Base-by-base conservation (phyloP, 2,888 invertebrate genomes). In the Emmelina monodactyla region DNA sequence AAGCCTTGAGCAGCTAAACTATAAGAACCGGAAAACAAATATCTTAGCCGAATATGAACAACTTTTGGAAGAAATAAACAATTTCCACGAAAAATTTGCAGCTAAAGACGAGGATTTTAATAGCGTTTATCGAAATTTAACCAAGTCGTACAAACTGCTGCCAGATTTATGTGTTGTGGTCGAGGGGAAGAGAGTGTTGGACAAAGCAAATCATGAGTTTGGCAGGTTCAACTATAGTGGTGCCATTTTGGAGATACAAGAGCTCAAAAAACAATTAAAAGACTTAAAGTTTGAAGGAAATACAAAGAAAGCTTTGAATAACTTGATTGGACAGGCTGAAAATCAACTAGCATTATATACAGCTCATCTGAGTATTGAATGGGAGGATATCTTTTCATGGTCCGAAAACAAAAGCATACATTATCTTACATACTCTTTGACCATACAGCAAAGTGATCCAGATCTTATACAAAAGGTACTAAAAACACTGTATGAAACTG, bases 381-480 rank as follows among this genome's bases (percentile, higher is more conserved):
- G 76, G 78, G 73, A 78, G 37, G 68, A 71, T 19, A 62, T 78
- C 12, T 79, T 79, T 37, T 57, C 58, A 19, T 79, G 78, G 78
- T 58, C 63, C 1, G 69, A 73, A 41, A 62, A 59, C 35, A 66
- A 58, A 47, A 62, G 70, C n/a, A 46, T 71, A 0, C 53, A 60
- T 40, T 62, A 53, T 35, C 50, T 70, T 1, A 67, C 64, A 0
- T 78, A 71, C 38, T 71, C 73, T 0, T 37, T 79, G 22, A 65
- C 70, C 2, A 64, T 79, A 1, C 68, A 75, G 40, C 76, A 76
- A 43, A 71, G 67, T 49, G 80, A 81, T 41, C 63, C 65, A 1
- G 39, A 55, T 16, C 46, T 73, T 1, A 51, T 76, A 28, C 59
- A 79, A 38, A 75, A 66, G 37, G 58, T 78, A 22, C 47, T 81